Evolutionary conservation across 2,888 invertebrate genomes (phyloP), one percentile per base, ranked within the genome.

Genomic region (Cremastobaeus sp.): DNA sequence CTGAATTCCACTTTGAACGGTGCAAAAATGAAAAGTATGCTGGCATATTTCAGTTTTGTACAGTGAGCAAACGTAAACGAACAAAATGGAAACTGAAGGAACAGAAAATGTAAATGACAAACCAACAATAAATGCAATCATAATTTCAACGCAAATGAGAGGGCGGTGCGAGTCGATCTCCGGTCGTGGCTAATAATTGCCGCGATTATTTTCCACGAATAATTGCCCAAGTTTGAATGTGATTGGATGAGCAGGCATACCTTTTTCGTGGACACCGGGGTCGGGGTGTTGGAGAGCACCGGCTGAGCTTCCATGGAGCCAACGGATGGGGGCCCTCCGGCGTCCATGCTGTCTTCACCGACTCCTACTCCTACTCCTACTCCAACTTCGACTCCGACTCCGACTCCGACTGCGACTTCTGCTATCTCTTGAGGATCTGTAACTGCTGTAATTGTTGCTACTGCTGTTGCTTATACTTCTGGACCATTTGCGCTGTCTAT

Each of bases 261-360:
- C 86, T 87, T 87, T 81, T 86, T 87, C 52, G 86, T 83, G 45
- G 87, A 85, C 68, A 87, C 86, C 76, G 87, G 87, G 72, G 86
- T 87, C 81, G 86, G 87, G 70, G 83, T 78, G 83, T 85, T 86
- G 81, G 86, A 82, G 79, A 86, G 85, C 80, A 86, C 85, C 78
- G 87, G 87, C 82, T 87, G 87, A 84, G 86, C 85, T 83, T 87
- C 87, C 72, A 84, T 80, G 64, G 95, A 95, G 45, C 93, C 94
- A 9, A 96, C 92, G 0, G 96, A 95, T 1, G 91, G 91, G 84
- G 96, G 91, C 86, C 95, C 91, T 70, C 92, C 93, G 84, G 86
- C 87, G 77, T 87, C 87, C 87, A 87, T 86, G 83, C 87, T 87
- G 85, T 87, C 87, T 73, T 87, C 87, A 76, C 87, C 86, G 74